Base-by-base conservation (phyloP, 2,797 vertebrate species). In the Amphiprion clarkii region DNA sequence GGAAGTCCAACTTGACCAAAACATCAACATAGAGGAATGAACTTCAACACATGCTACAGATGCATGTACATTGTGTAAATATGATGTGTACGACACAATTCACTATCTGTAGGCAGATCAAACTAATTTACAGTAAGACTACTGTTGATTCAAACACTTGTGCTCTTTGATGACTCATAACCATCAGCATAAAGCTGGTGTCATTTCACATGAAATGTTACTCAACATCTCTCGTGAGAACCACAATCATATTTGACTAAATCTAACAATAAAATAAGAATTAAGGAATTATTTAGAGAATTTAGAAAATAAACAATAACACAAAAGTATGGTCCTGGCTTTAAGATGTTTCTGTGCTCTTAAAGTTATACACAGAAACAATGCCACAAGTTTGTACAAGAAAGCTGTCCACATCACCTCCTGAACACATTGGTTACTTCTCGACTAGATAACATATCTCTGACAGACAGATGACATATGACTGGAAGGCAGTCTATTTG, bases 151-250 rank as follows among this genome's bases (percentile, higher is more conserved):
- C 31, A 69, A 57, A 66, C 72, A 48, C 42, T 61, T 7, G 4
- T 21, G n/a, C 25, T 62, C 27, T 19, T 3, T 39, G 29, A 64
- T 79, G 66, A 83, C 62, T 84, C 74, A 68, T 61, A 62, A 31
- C 29, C 56, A 36, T 48, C 13, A 31, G 25, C 23, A 52, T 2
- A 42, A 29, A 55, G 13, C n/a, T 33, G 44, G 27, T 27, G 21
- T 76, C 31, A 81, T 60, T 61, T 76, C 54, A 65, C 6, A 40
- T 65, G 33, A 79, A 61, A 52, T 52, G 17, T 17, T 57, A n/a
- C 16, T 55, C 61, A 48, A 29, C 39, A 4, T 51, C 40, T 73
- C 51, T 62, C 54, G 11, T 73, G 44, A 49, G 60, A 39, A 71
- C 27, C 44, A 52, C 25, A 33, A 21, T 71, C 3, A 2, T 48